These are phyloP conservation scores for Hydractinia echinata DNA, from an alignment of 30 jellyfish, hydroid and myxozoan species.

Conservation along the genomic window DNA sequence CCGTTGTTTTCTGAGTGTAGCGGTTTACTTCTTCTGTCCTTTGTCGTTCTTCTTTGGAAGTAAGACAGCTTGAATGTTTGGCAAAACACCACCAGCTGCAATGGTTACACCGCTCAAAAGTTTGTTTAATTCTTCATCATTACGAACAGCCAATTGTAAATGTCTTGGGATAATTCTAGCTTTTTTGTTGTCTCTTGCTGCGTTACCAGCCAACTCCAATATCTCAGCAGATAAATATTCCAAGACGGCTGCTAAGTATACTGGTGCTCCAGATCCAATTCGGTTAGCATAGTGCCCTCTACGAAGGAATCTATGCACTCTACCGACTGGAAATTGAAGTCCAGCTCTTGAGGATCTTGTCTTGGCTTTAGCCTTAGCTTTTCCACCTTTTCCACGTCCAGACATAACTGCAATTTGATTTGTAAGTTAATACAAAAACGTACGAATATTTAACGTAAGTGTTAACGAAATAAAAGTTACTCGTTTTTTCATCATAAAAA, in stretches of 20 bases:
- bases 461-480: too few relatives aligned
- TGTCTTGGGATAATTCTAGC: conserved; percentile 92
- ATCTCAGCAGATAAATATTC: conserved; percentile 96
- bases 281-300: conserved; percentile 86
- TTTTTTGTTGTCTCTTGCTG: conserved; percentile 98
- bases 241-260: conserved; percentile 91
- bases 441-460: too few relatives aligned
- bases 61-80: conserved; percentile 86
- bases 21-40: conserved; percentile 12
- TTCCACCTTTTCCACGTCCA: conserved; percentile 97
- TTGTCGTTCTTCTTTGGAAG: conserved; percentile 75
- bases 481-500: too few relatives aligned
- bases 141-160: conserved; percentile 86
- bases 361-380: conserved; percentile 52
- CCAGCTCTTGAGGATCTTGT: conserved; percentile 92
- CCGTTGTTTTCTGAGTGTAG: neutral
- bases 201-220: conserved; percentile 98
- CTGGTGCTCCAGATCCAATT: conserved; percentile 96
- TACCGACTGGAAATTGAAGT: conserved; percentile 95
- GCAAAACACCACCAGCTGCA: conserved; percentile 93
- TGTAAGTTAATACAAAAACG: too few relatives aligned
- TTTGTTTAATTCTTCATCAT: conserved; percentile 94
- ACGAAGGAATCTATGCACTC: conserved; percentile 76
- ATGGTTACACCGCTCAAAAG: conserved; percentile 92
- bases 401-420: conserved; percentile 28